These are phyloP conservation scores for Sebastes nivosus DNA, from an alignment of 2,797 vertebrate genomes.

Conservation along the genomic window DNA sequence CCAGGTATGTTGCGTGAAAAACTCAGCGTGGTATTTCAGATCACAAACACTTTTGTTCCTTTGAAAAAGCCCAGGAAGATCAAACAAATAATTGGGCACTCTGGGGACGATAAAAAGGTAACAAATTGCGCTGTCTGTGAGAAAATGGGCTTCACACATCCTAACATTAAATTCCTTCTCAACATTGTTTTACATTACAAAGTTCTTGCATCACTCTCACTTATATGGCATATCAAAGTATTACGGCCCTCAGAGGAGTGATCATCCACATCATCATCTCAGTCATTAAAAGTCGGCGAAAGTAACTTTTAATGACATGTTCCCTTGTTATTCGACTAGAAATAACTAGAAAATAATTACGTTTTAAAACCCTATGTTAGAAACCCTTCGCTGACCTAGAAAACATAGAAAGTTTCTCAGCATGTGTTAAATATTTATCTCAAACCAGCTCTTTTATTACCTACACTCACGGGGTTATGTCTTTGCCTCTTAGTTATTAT, in stretches of 20 bases:
- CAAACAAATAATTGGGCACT: slow-evolving; percentile 38
- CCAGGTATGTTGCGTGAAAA: slow-evolving; percentile 26
- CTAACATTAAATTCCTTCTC: slow-evolving; percentile 21
- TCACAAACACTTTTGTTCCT: slow-evolving; percentile 41
- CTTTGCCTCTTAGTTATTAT: slow-evolving; percentile 24
- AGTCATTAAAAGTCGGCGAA: slow-evolving; percentile 75
- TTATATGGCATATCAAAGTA: slow-evolving; percentile 54
- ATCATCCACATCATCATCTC: slow-evolving; percentile 51
- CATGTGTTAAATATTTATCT: slow-evolving; percentile 55
- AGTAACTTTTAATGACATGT: slow-evolving; percentile 71
- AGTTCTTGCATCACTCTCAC: slow-evolving; percentile 30
- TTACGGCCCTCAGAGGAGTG: slow-evolving; percentile 41
- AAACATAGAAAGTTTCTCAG: slow-evolving; percentile 48
- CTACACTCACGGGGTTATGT: slow-evolving; percentile 24
- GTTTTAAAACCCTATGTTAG: slow-evolving; percentile 46
- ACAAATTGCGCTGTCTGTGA: slow-evolving; percentile 12
- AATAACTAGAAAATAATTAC: slow-evolving; percentile 56
- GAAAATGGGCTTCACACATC: background rate
- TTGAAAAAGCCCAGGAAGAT: slow-evolving; percentile 45
- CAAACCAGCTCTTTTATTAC: slow-evolving; percentile 34
- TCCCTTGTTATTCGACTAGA: slow-evolving; percentile 61
- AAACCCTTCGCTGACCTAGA: slow-evolving; percentile 65
- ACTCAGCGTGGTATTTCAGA: slow-evolving; percentile 31
- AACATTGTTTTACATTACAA: slow-evolving; percentile 38
- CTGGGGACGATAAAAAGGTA: slow-evolving; percentile 46